phyloP scores from a whole-genome alignment of 2,888 invertebrate genomes.

The Plebejus argus region DNA sequence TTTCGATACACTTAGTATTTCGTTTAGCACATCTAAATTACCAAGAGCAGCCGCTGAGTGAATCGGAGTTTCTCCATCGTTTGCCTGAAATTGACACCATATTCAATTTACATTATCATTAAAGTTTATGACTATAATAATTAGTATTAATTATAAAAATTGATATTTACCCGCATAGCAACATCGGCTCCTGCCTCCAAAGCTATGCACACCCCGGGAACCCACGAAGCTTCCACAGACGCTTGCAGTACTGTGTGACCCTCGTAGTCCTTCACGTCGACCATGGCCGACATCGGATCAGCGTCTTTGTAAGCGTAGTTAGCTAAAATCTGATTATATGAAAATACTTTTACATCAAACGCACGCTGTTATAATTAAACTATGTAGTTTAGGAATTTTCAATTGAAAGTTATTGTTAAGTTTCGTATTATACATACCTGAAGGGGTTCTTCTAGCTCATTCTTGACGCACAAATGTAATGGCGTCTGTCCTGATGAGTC shows the following conservation, averaged over 20 bases:
- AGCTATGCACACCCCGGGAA: constrained; percentile 74
- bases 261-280: constrained; percentile 71
- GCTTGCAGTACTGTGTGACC: constrained; percentile 78
- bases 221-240: constrained; percentile 76
- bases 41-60: constrained; percentile 78
- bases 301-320: constrained; percentile 61
- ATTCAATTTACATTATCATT: neutral
- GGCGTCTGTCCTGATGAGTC: constrained; percentile 73
- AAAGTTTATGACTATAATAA: neutral
- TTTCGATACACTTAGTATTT: constrained; percentile 74
- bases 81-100: constrained; percentile 54
- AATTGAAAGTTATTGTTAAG: too few relatives aligned
- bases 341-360: neutral
- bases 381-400: too few relatives aligned
- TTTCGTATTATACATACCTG: constrained; percentile 51
- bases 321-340: constrained; percentile 56
- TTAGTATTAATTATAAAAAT: neutral
- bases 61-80: constrained; percentile 76
- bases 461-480: constrained; percentile 74
- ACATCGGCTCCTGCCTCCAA: constrained; percentile 78
- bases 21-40: constrained; percentile 70
- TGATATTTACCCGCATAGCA: constrained; percentile 58
- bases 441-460: constrained; percentile 65
- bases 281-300: constrained; percentile 62
- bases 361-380: neutral